These are phyloP conservation scores for Cyprinodon tularosa DNA, from an alignment of 2,113 vertebrate genomes.

Conservation along the genomic window DNA sequence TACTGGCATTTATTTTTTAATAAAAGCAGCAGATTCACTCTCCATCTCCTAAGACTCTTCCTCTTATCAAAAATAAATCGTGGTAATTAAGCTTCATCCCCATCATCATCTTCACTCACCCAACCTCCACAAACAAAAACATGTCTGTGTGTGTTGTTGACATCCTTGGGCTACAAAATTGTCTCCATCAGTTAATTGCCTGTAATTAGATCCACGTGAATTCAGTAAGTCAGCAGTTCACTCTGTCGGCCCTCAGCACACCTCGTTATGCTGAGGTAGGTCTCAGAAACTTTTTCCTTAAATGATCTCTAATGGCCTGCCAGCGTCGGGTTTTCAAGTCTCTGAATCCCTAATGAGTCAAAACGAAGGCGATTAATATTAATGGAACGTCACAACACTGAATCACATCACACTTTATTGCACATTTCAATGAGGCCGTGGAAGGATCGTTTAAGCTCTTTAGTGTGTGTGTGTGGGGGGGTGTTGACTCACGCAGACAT, in stretches of 20 bases:
- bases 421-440: slow-evolving; percentile 58
- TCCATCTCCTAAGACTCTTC: neutral
- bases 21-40: neutral
- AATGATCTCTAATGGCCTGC: slow-evolving; percentile 53
- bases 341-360: slow-evolving; percentile 70
- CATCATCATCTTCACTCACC: neutral
- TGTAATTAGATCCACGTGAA: slow-evolving; percentile 44
- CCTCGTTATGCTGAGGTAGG: slow-evolving; percentile 46
- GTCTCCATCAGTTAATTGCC: slow-evolving; percentile 30
- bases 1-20: neutral
- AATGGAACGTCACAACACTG: slow-evolving; percentile 71
- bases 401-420: slow-evolving; percentile 68
- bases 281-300: slow-evolving; percentile 45
- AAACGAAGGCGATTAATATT: slow-evolving; percentile 71
- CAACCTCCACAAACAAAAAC: slow-evolving; percentile 7
- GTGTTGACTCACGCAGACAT: neutral
- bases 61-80: neutral
- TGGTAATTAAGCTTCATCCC: neutral
- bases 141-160: neutral
- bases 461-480: neutral
- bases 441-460: slow-evolving; percentile 66
- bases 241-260: slow-evolving; percentile 4
- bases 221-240: slow-evolving; percentile 27
- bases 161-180: slow-evolving; percentile 18
- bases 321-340: slow-evolving; percentile 12